A percentile compares a stretch with the other conserved stretches of the same genome.
phyloP scores from a whole-genome alignment of 2,888 invertebrate genomes.

The Beris chalybata region DNA sequence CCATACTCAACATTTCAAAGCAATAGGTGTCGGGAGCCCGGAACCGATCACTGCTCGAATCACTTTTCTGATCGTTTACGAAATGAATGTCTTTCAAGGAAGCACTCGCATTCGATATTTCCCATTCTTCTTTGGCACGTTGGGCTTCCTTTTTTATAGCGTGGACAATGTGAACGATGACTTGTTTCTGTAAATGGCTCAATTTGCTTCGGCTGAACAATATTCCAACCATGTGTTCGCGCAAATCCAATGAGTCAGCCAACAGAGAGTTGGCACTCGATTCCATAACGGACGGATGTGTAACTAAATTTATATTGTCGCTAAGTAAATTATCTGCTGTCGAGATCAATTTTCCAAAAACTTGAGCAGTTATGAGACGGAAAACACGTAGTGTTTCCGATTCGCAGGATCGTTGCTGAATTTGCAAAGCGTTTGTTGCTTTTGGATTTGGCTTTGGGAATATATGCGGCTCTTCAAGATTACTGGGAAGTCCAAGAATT shows the following conservation, averaged over 20 bases:
- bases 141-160: slow-evolving; percentile 88
- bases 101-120: slow-evolving; percentile 59
- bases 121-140: slow-evolving; percentile 90
- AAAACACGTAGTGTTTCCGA: slow-evolving; percentile 91
- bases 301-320: slow-evolving; percentile 38
- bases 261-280: slow-evolving; percentile 50
- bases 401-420: slow-evolving; percentile 87
- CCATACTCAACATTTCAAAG: slow-evolving; percentile 96
- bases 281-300: slow-evolving; percentile 48
- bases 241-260: slow-evolving; percentile 68
- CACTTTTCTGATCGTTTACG: slow-evolving; percentile 47
- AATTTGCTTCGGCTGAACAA: slow-evolving; percentile 91
- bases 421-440: slow-evolving; percentile 54
- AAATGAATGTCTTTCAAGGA: slow-evolving; percentile 47
- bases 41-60: slow-evolving; percentile 48
- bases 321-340: slow-evolving; percentile 58
- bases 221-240: slow-evolving; percentile 96
- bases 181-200: slow-evolving; percentile 90
- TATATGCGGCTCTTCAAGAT: slow-evolving; percentile 41
- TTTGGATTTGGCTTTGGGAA: slow-evolving; percentile 48
- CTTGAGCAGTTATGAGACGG: slow-evolving; percentile 86
- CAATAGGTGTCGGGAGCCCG: slow-evolving; percentile 81
- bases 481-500: slow-evolving; percentile 64
- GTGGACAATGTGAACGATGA: slow-evolving; percentile 85
- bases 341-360: slow-evolving; percentile 85